A percentile compares a stretch with the other conserved stretches of the same genome.
Evolutionary conservation across 2,888 invertebrate species (phyloP).

Genomic region (Zhengitettix transpicula): DNA sequence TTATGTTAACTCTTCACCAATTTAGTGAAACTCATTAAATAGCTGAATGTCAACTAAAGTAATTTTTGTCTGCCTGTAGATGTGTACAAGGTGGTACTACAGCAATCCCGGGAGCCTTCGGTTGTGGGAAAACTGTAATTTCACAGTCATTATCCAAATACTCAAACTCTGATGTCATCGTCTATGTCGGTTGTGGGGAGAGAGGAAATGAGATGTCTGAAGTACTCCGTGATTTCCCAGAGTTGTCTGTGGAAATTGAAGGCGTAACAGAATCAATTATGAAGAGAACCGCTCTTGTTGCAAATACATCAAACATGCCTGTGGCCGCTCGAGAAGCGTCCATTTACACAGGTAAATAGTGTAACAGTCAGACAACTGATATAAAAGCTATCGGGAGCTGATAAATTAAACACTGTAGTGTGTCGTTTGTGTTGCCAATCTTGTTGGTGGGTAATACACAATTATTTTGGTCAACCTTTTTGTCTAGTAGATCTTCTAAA

Average conservation of each 20-base stretch:
- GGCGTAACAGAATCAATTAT: conserved; percentile 96
- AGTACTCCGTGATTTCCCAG: conserved; percentile 95
- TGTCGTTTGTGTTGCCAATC: too few species aligned
- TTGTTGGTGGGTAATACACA: too few species aligned
- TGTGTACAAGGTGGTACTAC: conserved; percentile 98
- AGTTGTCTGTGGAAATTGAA: conserved; percentile 91
- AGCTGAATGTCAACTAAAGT: not conserved
- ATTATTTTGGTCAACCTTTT: too few species aligned
- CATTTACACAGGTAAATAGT: conserved; percentile 74
- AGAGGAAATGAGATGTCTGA: conserved; percentile 99
- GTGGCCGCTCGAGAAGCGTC: conserved; percentile 99
- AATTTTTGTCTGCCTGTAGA: conserved; percentile 20
- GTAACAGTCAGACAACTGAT: too few species aligned
- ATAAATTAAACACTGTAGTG: too few species aligned
- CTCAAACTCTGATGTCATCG: conserved; percentile 97
- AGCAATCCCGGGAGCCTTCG: conserved; percentile 98
- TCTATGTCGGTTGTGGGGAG: conserved; percentile 99
- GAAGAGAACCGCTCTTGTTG: conserved; percentile 98
- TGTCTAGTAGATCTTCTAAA: too few species aligned
- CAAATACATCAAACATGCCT: conserved; percentile 99
- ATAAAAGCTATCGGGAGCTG: too few species aligned
- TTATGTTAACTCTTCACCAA: not conserved
- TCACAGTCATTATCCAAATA: conserved; percentile 98
- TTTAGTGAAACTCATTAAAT: not conserved
- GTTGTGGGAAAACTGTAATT: conserved; percentile 99